Conservation (phyloP, 2,888 invertebrate genomes). For the Elegia similella region DNA sequence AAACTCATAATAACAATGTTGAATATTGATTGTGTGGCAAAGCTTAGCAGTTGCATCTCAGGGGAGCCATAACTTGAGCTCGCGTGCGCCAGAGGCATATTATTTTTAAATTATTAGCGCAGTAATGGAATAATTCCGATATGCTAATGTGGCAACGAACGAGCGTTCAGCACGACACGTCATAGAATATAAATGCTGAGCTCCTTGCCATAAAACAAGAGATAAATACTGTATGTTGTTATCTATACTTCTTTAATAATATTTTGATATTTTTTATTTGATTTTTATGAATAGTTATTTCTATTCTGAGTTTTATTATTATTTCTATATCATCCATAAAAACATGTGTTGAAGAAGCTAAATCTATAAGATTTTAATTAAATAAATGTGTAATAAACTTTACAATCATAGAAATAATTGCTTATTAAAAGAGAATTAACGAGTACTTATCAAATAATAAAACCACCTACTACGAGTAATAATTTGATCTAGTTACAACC, state of each 20-base stretch:
- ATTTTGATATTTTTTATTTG: not conserved
- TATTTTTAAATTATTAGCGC: slow-evolving; percentile 78
- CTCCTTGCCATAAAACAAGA: slow-evolving; percentile 8
- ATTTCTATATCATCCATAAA: too few species aligned
- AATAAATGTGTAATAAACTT: too few species aligned
- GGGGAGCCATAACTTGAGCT: slow-evolving; percentile 66
- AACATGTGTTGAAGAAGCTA: too few species aligned
- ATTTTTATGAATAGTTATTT: too few species aligned
- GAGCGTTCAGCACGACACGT: slow-evolving; percentile 59
- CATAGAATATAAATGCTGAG: slow-evolving; percentile 32
- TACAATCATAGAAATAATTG: too few species aligned
- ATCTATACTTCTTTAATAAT: not conserved
- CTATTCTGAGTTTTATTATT: too few species aligned
- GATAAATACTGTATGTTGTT: not conserved
- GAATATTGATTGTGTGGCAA: slow-evolving; percentile 27
- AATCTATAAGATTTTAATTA: too few species aligned
- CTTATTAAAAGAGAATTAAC: too few species aligned
- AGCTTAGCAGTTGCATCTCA: slow-evolving; percentile 56
- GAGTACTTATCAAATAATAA: too few species aligned
- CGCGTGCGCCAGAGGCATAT: slow-evolving; percentile 67
- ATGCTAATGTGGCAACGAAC: slow-evolving; percentile 71
- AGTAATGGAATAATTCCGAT: slow-evolving; percentile 77
- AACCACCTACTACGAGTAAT: too few species aligned
- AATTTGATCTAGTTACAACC: too few species aligned
- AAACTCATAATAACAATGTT: slow-evolving; percentile 18